Evolutionary conservation across 1,140 invertebrate species (phyloP).

Genomic region (Bemisia tabaci): DNA sequence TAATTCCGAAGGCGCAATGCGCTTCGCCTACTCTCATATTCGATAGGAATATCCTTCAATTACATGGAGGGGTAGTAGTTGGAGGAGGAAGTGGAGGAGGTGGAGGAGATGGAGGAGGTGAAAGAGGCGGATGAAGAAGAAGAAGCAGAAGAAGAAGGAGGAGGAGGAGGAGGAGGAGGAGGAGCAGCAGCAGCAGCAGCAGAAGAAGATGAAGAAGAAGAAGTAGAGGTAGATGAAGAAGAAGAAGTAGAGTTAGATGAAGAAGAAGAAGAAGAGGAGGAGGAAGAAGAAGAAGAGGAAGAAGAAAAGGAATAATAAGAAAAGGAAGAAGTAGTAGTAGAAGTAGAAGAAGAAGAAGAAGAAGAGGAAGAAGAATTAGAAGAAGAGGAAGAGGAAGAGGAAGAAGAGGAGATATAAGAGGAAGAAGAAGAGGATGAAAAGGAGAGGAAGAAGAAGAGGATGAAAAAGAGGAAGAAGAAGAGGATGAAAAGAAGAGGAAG

Average conservation of each 20-base stretch:
- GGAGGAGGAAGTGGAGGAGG: conserved; percentile 1
- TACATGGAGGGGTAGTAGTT: no score
- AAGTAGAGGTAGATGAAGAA: background rate
- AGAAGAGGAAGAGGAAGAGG: background rate
- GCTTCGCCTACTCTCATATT: no score
- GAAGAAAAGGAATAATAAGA: no score
- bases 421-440: no score
- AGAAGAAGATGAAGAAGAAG: background rate
- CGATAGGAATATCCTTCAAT: no score
- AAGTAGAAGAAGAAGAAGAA: background rate
- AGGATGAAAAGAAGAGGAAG: no score
- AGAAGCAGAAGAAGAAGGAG: no score
- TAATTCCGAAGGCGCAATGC: no score
- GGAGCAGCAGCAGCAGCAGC: background rate
- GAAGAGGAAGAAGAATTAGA: no score
- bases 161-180: background rate
- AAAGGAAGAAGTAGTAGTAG: conserved; percentile 1
- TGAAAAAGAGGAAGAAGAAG: no score
- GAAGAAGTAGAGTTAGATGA: background rate
- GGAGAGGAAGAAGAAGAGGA: no score
- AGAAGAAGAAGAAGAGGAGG: background rate
- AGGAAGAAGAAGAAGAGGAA: background rate
- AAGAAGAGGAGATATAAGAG: background rate
- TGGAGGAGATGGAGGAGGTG: no score
- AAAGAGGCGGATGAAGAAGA: background rate